phyloP scores from a whole-genome alignment of 2,888 invertebrate species.

The Epistrophe eligans region DNA sequence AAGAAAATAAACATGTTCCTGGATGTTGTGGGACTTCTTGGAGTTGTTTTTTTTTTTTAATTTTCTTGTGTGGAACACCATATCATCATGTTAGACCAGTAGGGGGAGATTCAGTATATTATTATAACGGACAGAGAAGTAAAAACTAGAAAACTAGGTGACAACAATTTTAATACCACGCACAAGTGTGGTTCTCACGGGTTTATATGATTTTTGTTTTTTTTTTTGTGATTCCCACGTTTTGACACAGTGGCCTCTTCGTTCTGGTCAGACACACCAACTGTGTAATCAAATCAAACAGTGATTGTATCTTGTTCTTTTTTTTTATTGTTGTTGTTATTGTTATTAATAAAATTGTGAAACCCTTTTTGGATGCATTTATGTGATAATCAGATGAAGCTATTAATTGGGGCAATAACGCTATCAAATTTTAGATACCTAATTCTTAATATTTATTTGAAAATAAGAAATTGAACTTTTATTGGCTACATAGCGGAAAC shows the following conservation, averaged over 20 bases:
- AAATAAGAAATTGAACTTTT: no score
- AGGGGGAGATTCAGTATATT: slow-evolving; percentile 22
- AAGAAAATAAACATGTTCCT: slow-evolving; percentile 3
- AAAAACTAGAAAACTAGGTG: slow-evolving; percentile 36
- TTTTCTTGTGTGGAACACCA: not conserved
- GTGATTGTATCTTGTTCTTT: slow-evolving; percentile 19
- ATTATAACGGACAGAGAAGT: not conserved
- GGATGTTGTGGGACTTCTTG: not conserved
- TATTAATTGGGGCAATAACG: no score
- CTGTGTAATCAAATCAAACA: slow-evolving; percentile 34
- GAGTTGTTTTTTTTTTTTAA: not conserved
- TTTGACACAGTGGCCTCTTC: slow-evolving; percentile 27
- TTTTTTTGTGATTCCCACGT: slow-evolving; percentile 14
- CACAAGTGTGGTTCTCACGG: slow-evolving; percentile 36
- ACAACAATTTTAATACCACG: slow-evolving; percentile 25
- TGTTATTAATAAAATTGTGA: not conserved
- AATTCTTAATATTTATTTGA: no score
- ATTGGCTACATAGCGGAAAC: no score
- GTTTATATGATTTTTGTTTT: not conserved
- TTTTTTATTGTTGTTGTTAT: not conserved
- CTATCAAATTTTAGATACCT: no score
- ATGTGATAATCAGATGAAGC: no score
- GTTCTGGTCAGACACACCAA: slow-evolving; percentile 10
- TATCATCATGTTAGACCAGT: slow-evolving; percentile 1
- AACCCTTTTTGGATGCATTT: not conserved